Evolutionary conservation across 2,113 vertebrate genomes (phyloP), one percentile per base, ranked within the genome.

Genomic region (Phaethon lepturus): DNA sequence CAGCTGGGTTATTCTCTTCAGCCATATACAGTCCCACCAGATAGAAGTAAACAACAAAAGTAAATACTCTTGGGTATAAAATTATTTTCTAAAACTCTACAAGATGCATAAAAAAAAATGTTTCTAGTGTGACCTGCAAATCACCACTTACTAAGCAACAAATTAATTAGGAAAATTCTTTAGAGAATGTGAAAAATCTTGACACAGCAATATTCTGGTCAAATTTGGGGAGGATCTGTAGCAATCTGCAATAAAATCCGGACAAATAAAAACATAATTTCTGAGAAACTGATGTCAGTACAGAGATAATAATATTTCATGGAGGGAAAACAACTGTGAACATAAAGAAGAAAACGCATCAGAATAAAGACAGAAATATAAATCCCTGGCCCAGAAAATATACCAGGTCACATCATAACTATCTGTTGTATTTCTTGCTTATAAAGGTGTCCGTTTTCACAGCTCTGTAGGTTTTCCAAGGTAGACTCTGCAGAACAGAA

Each of bases 351-450:
- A 90, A 93, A 93, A 88, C n/a, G 13, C 7, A 75, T 49, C 44
- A 78, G 24, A 91, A 85, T 64, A 80, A 88, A 55, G 64, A 69
- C 15, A 42, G 15, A 75, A 68, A 50, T 53, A 68, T 63, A 84
- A 80, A 85, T 44, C 11, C 16, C 31, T 72, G 40, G 25, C 44
- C 60, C 75, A 81, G 74, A 88, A 89, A 12, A 53, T 87, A 42
- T n/a, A 87, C 44, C 26, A 72, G 68, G 52, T 75, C 75, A 78
- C 20, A 29, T 49, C 74, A 76, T 31, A 94, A 86, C 44, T 35
- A 93, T 40, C 79, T 89, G 45, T 53, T 90, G 20, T 52, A 86
- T 68, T 91, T 91, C 47, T 97, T 91, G 29, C 35, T 84, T 38
- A 42, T 74, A 64, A 73, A 77, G 58, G 55, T 83, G 40, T 62